Conservation (phyloP, 1,140 invertebrate species). For the Pseudomyrmex flavicornis region DNA sequence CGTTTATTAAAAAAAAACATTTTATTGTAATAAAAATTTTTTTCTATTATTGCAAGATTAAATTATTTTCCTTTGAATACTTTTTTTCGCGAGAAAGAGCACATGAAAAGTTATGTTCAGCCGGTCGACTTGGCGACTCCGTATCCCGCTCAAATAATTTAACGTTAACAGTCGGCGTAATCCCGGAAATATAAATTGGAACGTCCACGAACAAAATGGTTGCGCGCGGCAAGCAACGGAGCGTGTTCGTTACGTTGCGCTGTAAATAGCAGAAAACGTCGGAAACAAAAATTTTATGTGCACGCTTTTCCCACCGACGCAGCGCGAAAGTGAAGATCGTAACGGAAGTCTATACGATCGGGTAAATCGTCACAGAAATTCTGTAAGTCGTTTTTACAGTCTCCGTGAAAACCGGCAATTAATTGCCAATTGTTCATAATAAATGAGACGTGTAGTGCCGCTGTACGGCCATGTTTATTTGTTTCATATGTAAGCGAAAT, state of each 20-base stretch:
- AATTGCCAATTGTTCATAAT: constrained; percentile 35
- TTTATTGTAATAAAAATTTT: too few relatives aligned
- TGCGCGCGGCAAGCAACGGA: constrained; percentile 13
- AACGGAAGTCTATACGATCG: constrained; percentile 8
- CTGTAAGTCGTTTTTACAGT: not conserved
- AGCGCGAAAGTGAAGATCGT: not conserved
- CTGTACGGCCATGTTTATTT: not conserved
- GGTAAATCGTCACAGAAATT: constrained; percentile 23
- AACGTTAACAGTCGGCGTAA: constrained; percentile 8
- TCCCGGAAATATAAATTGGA: constrained; percentile 11
- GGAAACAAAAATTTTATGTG: constrained; percentile 18
- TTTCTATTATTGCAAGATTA: too few relatives aligned
- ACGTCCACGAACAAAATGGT: constrained; percentile 26
- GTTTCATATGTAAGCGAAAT: not conserved
- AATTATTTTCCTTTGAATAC: too few relatives aligned
- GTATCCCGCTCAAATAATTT: constrained; percentile 7
- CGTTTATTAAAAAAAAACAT: too few relatives aligned
- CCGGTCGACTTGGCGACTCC: not conserved
- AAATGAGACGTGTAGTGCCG: constrained; percentile 18
- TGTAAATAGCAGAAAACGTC: constrained; percentile 21
- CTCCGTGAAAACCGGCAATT: not conserved
- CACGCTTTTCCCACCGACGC: not conserved
- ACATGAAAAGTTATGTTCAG: not conserved
- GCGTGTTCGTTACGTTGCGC: constrained; percentile 5
- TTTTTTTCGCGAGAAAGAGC: not conserved